Evolutionary conservation across 2,888 invertebrate genomes (phyloP), one percentile per base, ranked within the genome.

Genomic region (Drosophila limbata): DNA sequence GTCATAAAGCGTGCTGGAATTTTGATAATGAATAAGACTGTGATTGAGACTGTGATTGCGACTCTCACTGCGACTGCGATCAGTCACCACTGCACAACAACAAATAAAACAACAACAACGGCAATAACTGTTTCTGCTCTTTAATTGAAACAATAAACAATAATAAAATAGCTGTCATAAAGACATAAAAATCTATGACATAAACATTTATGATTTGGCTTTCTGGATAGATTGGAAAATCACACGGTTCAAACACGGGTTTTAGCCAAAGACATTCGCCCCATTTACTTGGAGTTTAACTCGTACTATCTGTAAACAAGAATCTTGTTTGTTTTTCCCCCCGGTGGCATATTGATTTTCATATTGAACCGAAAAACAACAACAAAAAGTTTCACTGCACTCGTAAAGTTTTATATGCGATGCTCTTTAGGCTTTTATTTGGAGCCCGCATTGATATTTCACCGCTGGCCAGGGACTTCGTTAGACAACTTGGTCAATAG

Each of bases 1-100:
- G 84, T 84, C 84, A 88, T 81, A 86, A 86, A 84, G 84, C 84
- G 89, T 84, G 84, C 73, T 87, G 84, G 84, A 84, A 84, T 84
- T 84, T 84, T 78, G 67, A 67, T 72, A 70, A 65, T 87, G 81
- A 83, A 85, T 74, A 84, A 69, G 40, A 51, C 79, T 48, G 37
- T 63, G 64, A 55, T 52, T 35, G 52, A 21, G 40, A 60, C 47
- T 42, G 55, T 65, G 62, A 56, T 48, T n/a, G 64, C 13, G 39
- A 59, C 37, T 59, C 28, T 40, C 28, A 37, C 45, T 39, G 53
- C 53, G 63, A 67, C 63, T 55, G 73, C 53, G 77, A 80, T 69
- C 81, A 47, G 73, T 85, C 84, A 83, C 77, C 45, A 56, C 35
- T 70, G 64, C 39, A 28, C 50, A 68, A 64, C 64, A 40, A 68